Base-by-base conservation (phyloP, 2,113 vertebrate genomes). In the Callaeas wilsoni region DNA sequence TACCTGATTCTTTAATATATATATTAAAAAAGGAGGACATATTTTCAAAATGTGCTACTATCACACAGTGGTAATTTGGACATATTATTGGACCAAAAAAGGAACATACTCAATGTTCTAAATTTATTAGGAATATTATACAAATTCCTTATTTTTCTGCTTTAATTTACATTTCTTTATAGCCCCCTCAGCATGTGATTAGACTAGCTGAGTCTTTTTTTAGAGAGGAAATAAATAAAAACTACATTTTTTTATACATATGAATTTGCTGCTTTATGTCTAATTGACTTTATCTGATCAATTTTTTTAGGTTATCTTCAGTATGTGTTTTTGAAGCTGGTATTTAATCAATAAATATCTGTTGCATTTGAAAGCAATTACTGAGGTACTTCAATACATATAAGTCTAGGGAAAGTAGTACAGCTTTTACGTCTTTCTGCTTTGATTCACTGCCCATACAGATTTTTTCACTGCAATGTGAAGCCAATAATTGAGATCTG, bases 201-300 rank as follows among this genome's bases (percentile, higher is more conserved):
- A 84, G 27, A 67, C 33, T 49, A 63, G 4, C 8, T 71, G 11
- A 8, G 8, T 42, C 9, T 39, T 16, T 39, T 52, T 55, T 35
- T 16, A 60, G 12, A 79, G 10, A 87, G 20, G 33, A 93, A 80
- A 62, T 16, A 83, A 86, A 71, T 46, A 56, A 91, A 93, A 56
- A 1, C 0, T 15, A 22, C 4, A 3, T 26, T 39, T 37, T 74
- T 74, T 41, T 10, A 14, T 12, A n/a, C 12, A 32, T 12, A 57
- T 16, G n/a, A 35, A 84, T 74, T 47, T 77, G 3, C 5, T 67
- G 3, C 20, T 60, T 82, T 83, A 21, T 30, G 22, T 86, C 19
- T 63, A 55, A 57, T 29, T 78, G 13, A 39, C 19, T 83, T 71
- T 46, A 41, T 29, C 5, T 23, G 11, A 68, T 63, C 5, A 42